Evolutionary conservation across 2,888 invertebrate species (phyloP).

Genomic region (Cyclophora punctaria): DNA sequence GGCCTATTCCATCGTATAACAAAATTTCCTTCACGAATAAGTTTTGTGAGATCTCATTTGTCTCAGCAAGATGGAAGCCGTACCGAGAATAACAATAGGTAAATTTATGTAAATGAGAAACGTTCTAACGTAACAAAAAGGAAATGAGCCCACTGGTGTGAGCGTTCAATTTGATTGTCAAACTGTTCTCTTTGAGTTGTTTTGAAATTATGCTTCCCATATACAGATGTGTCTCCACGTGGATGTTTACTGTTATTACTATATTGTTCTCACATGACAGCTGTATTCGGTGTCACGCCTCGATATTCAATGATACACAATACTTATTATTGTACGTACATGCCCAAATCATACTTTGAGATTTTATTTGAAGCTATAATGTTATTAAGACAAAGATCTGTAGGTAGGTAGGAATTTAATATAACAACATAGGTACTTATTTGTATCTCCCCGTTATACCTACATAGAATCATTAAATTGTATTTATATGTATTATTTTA

Average conservation of each 20-base stretch:
- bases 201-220: conserved; percentile 43
- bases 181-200: conserved; percentile 40
- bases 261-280: conserved; percentile 24
- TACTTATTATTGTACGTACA: too few relatives aligned
- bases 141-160: conserved; percentile 54
- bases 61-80: conserved; percentile 44
- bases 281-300: conserved; percentile 16
- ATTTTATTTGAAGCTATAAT: too few relatives aligned
- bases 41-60: conserved; percentile 46
- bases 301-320: neutral
- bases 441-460: too few relatives aligned
- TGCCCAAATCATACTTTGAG: too few relatives aligned
- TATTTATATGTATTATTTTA: too few relatives aligned
- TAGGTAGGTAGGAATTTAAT: too few relatives aligned
- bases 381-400: too few relatives aligned
- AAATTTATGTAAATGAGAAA: conserved; percentile 71
- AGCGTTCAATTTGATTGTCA: conserved; percentile 54
- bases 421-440: too few relatives aligned
- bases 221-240: conserved; percentile 18
- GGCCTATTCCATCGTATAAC: conserved; percentile 58
- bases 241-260: conserved; percentile 24
- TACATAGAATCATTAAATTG: too few relatives aligned
- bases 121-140: conserved; percentile 63
- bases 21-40: conserved; percentile 55
- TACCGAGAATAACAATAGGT: conserved; percentile 66